Evolutionary conservation across 2,113 vertebrate species (phyloP), one percentile per base, ranked within the genome.

Genomic region (Crotalus viridis): DNA sequence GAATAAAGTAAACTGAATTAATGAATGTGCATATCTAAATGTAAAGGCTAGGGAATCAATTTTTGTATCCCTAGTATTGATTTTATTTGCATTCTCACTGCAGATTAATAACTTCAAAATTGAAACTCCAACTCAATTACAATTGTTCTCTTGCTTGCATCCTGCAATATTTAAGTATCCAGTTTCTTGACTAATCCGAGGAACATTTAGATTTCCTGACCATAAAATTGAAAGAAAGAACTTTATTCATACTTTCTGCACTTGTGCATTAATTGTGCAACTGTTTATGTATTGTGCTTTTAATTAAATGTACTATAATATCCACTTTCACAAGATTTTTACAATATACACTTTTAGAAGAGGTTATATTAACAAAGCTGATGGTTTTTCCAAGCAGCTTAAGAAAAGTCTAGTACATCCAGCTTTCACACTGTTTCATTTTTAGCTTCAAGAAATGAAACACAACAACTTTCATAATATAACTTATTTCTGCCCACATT

Each of bases 401-500:
- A 51, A 33, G 5, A n/a, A 90, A 54, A 22, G 43, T 46, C 15
- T 93, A n/a, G 89, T 54, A 12, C 10, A 24, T 54, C 12, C 6
- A 89, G 15, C 56, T 89, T 95, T 81, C 89, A 39, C 86, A 51
- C 85, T 43, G 19, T 57, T 10, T 5, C 0, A 4, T 39, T 85
- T 88, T 89, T 28, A 74, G 1, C 33, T 94, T 43, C 59, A 24
- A 93, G 28, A 46, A 39, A 81, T 81, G 33, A 39, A 81, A 43
- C 33, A 39, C 28, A 95, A 90, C 2, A 26, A 85, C 24, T 21
- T 39, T 43, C 5, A 28, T 91, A 0, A 19, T 93, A 88, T 19
- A 93, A 92, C 57, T 92, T 56, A 10, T 15, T 54, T 93, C 91
- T 91, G 92, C 21, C 1, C 55, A 85, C 85, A 81, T 81, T 81